Evolutionary conservation across 2,888 invertebrate species (phyloP).

Genomic region (Drosophila gaucha): DNA sequence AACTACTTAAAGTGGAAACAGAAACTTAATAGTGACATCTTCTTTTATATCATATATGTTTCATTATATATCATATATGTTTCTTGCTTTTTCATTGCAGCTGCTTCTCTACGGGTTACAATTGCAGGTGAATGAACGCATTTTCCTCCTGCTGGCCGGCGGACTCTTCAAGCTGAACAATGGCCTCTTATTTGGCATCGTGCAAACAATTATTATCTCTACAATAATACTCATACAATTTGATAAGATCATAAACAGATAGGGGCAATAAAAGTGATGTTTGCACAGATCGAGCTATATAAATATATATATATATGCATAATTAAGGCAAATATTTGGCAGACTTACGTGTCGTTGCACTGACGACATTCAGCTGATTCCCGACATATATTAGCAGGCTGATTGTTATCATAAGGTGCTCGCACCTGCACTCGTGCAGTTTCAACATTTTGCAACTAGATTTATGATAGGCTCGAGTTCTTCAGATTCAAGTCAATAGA

Average conservation of each 20-base stretch:
- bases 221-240: conserved; percentile 77
- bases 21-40: too few relatives aligned
- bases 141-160: conserved; percentile 57
- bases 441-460: conserved; percentile 35
- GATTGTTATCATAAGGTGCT: conserved; percentile 51
- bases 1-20: too few relatives aligned
- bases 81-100: conserved; percentile 27
- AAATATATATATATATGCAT: conserved; percentile 2
- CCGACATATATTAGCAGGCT: conserved; percentile 46
- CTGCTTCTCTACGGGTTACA: conserved; percentile 51
- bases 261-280: conserved; percentile 30
- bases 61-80: background rate
- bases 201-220: conserved; percentile 67
- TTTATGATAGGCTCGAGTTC: background rate
- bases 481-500: conserved; percentile 43
- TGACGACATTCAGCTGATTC: conserved; percentile 23
- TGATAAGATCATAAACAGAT: conserved; percentile 68
- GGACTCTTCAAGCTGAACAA: conserved; percentile 76
- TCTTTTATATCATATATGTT: background rate
- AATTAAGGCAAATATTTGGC: conserved; percentile 37
- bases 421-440: conserved; percentile 35
- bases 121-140: conserved; percentile 37
- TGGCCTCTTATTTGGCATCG: conserved; percentile 61
- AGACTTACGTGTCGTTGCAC: conserved; percentile 72
- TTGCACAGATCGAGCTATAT: conserved; percentile 22